Evolutionary conservation across 2,888 invertebrate genomes (phyloP), one percentile per base, ranked within the genome.

Genomic region (Chalcosyrphus nemorum): DNA sequence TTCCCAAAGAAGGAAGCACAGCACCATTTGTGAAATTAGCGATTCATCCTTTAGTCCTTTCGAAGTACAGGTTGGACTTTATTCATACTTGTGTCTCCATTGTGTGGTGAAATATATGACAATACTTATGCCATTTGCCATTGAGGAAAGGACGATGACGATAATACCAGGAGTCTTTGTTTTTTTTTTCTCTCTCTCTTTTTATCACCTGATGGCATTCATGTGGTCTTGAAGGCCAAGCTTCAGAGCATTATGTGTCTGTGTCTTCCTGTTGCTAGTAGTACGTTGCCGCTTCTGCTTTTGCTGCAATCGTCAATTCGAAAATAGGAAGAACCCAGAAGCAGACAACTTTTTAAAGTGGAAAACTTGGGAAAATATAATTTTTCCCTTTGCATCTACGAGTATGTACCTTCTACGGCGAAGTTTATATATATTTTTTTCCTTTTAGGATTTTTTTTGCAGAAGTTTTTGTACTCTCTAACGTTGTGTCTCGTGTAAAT

Each of bases 331-430:
- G 84, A 74, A 84, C 68, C 80, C 70, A 65, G 13, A 11, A 11
- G 45, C 57, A 75, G 80, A 75, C 84, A 84, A 84, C 74, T 84
- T 84, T n/a, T 80, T 84, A 84, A 82, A 84, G 84, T 84, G 74
- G 84, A 84, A 84, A 84, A 84, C 84, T 84, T 84, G 74, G 84
- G 84, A 80, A 84, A 84, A 80, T 80, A 84, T 80, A 84, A 84
- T 70, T 84, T 70, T 72, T 65, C 68, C 68, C 43, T 35, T 19
- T 15, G 17, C 17, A 61, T 45, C 29, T n/a, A n/a, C n/a, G n/a
- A n/a, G n/a, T n/a, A n/a, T n/a, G 50, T 61, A 27, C 35, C 56
- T 5, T 24, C 19, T 24, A 74, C 38, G 84, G 70, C 70, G 24
- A 84, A 84, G 78, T 84, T 81, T 81, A 59, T 80, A 50, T 72